phyloP scores from a whole-genome alignment of 2,797 vertebrate genomes.

The Carapus acus region DNA sequence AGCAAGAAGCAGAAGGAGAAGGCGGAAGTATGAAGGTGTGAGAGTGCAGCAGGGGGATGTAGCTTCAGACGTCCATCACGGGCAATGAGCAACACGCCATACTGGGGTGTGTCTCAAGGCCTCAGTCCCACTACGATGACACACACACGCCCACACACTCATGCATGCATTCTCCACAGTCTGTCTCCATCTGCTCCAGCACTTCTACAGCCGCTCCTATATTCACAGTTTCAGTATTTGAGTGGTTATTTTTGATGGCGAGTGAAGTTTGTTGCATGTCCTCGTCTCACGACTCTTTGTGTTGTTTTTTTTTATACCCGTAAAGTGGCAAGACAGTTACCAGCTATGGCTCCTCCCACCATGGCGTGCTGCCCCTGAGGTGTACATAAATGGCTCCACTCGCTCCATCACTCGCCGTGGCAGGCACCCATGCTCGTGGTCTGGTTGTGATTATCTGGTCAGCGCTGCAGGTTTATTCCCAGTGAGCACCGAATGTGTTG shows the following conservation, averaged over 20 bases:
- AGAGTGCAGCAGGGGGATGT: slow-evolving; percentile 44
- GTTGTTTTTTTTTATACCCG: slow-evolving; percentile 23
- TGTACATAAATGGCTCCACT: slow-evolving; percentile 55
- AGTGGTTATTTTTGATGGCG: slow-evolving; percentile 32
- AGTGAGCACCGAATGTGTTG: slow-evolving; percentile 54
- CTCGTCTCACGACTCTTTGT: slow-evolving; percentile 22
- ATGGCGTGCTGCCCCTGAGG: slow-evolving; percentile 52
- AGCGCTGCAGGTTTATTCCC: slow-evolving; percentile 58
- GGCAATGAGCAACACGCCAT: neutral
- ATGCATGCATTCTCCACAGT: too few species aligned
- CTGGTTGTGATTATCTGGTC: slow-evolving; percentile 56
- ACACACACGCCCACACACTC: too few species aligned
- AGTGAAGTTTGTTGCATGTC: slow-evolving; percentile 25
- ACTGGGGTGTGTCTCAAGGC: too few species aligned
- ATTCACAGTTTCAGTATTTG: slow-evolving; percentile 41
- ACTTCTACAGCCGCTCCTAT: slow-evolving; percentile 35
- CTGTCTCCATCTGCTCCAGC: slow-evolving; percentile 28
- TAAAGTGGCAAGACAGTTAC: slow-evolving; percentile 32
- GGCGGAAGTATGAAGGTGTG: slow-evolving; percentile 79
- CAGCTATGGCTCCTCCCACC: slow-evolving; percentile 42
- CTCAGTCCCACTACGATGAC: too few species aligned
- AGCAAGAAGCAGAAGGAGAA: slow-evolving; percentile 98
- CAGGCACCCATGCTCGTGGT: slow-evolving; percentile 54
- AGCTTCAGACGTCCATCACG: neutral
- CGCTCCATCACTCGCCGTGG: slow-evolving; percentile 50